Conservation (phyloP, 2,888 invertebrate genomes). For the Sycophila texana region DNA sequence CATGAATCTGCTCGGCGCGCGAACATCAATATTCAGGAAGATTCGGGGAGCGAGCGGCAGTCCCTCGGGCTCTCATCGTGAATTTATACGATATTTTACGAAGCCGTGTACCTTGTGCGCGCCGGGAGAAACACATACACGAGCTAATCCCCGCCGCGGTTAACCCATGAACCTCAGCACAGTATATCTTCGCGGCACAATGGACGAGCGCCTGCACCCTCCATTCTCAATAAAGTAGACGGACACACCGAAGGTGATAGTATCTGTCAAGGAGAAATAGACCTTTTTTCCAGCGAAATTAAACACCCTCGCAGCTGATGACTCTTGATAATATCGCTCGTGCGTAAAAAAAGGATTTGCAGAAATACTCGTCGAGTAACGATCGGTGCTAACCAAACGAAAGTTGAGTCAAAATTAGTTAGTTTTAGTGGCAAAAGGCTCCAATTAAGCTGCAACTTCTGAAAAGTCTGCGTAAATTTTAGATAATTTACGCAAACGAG, state of each 20-base stretch:
- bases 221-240: constrained; percentile 42
- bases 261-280: constrained; percentile 51
- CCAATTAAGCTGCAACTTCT: too few species aligned
- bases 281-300: constrained; percentile 32
- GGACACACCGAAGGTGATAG: constrained; percentile 43
- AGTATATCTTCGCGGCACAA: constrained; percentile 71
- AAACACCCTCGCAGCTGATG: constrained; percentile 24
- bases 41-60: background rate
- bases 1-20: background rate
- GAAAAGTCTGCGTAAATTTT: too few species aligned
- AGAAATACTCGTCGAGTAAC: too few species aligned
- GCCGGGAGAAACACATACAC: constrained; percentile 4
- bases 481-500: background rate
- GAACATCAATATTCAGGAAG: constrained; percentile 40
- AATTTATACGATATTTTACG: constrained; percentile 48
- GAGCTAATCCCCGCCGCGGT: constrained; percentile 66
- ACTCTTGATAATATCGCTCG: constrained; percentile 26
- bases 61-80: background rate
- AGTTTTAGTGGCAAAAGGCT: too few species aligned
- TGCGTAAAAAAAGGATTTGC: background rate
- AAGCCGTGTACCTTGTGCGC: background rate
- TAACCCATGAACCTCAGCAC: constrained; percentile 72
- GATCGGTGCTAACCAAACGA: too few species aligned
- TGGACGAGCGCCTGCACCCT: constrained; percentile 59
- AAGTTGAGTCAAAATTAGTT: too few species aligned